phyloP scores from a whole-genome alignment of 2,888 invertebrate genomes.

The Rhogogaster chlorosoma region DNA sequence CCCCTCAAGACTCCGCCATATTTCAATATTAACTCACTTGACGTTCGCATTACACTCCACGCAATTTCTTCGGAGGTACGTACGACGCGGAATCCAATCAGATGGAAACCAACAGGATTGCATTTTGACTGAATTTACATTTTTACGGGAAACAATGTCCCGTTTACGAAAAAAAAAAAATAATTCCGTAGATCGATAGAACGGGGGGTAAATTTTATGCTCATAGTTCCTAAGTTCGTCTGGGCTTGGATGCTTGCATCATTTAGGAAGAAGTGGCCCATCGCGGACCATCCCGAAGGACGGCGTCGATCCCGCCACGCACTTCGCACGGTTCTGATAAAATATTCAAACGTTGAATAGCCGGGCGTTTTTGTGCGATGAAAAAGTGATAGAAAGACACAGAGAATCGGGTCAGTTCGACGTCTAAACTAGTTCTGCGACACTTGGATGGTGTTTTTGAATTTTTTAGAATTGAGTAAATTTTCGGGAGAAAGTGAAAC shows the following conservation, averaged over 20 bases:
- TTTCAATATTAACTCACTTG: constrained; percentile 41
- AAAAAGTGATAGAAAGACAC: background rate
- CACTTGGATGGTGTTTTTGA: background rate
- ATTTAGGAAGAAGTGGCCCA: constrained; percentile 12
- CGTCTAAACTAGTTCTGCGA: background rate
- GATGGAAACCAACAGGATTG: background rate
- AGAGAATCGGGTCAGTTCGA: background rate
- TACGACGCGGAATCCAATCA: too few relatives aligned
- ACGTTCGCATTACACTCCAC: constrained; percentile 29
- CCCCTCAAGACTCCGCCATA: background rate
- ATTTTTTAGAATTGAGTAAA: background rate
- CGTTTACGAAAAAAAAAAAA: background rate
- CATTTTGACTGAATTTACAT: background rate
- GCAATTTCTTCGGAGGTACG: background rate
- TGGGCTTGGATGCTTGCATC: background rate
- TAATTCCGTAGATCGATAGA: background rate
- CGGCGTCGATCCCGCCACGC: constrained; percentile 18
- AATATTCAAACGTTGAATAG: constrained; percentile 17
- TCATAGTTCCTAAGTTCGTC: background rate
- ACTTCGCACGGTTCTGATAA: constrained; percentile 30
- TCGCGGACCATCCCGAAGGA: constrained; percentile 7
- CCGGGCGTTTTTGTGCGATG: background rate
- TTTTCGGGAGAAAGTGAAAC: too few relatives aligned
- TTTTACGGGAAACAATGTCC: background rate
- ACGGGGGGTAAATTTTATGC: background rate